Evolutionary conservation across 2,888 invertebrate species (phyloP), one percentile per base, ranked within the genome.

Genomic region (Microchrysa polita): DNA sequence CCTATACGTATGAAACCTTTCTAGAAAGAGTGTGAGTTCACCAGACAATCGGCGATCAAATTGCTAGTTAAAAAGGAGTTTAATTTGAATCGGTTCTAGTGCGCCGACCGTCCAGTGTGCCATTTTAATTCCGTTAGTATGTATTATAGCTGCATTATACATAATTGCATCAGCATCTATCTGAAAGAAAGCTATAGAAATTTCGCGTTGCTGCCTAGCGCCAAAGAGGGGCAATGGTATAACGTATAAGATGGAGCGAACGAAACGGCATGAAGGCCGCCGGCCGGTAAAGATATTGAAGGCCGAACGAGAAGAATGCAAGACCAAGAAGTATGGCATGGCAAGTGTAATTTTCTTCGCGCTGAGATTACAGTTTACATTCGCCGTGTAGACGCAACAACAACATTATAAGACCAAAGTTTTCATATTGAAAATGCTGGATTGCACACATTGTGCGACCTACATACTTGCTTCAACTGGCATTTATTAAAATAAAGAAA

Each of bases 131-230:
- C 61, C 61, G 61, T 61, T 61, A 14, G 40, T 14, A 59, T 59
- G 18, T 57, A 42, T 57, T 16, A 20, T 57, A 57, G 18, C 23
- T 59, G 59, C 59, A 59, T 59, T 59, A 14, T n/a, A n/a, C n/a
- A n/a, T 23, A 59, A 59, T 59, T 59, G 23, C 59, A 22, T 14
- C 27, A 59, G 10, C 27, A 34, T n/a, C n/a, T n/a, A 34, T 34
- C 27, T 34, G 2, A 12, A 59, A 23, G 59, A 59, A 59, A 59
- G 22, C 23, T 23, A 5, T n/a, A 23, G 48, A 48, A 48, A 48
- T 4, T n/a, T 48, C 48, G 48, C n/a, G n/a, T n/a, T n/a, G 27
- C 16, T 48, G 14, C 48, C 4, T 12, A 48, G 16, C 4, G 14
- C 2, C 48, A 48, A 4, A 4, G 48, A n/a, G 16, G 12, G 14